Evolutionary conservation across 2,113 vertebrate genomes (phyloP), one percentile per base, ranked within the genome.

Genomic region (Brachirus orientalis): DNA sequence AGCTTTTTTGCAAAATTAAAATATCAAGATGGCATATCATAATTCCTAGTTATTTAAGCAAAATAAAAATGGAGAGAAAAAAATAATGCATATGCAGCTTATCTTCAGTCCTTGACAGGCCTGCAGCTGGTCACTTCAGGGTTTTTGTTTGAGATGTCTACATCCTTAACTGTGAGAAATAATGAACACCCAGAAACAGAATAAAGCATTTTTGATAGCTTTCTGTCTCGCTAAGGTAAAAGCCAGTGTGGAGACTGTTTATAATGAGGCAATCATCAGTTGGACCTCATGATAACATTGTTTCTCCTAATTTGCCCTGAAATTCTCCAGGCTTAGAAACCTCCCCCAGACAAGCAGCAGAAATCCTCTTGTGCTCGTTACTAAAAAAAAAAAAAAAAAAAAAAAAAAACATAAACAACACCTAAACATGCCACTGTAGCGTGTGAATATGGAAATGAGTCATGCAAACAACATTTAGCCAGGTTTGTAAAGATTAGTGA

Each of bases 181-280:
- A 89, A 91, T 90, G 72, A 91, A 83, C 71, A 84, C 70, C 54
- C 61, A 75, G 65, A 47, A 57, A 55, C 62, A 77, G 80, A 71
- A 84, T 73, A 86, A 89, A 89, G 85, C 75, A 76, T 75, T 44
- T 82, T 88, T 85, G 88, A 90, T 87, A 86, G 82, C 80, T 72
- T 61, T 66, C 79, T 81, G 75, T 79, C 81, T 81, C 16, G 41
- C 57, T 45, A 67, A 85, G 69, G 77, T 80, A 74, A 79, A 80
- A 87, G 80, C 74, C 57, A 71, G 64, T 69, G 70, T 72, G 75
- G 48, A 81, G 67, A 62, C 50, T 53, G 67, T 88, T 88, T 82
- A 86, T 87, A 89, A 92, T 86, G 86, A 89, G 79, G 66, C 69
- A 80, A 83, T 89, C 82, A 87, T 88, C 69, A 86, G 85, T 60